Base-by-base conservation (phyloP, 2,113 vertebrate genomes). In the Aplodontia rufa region DNA sequence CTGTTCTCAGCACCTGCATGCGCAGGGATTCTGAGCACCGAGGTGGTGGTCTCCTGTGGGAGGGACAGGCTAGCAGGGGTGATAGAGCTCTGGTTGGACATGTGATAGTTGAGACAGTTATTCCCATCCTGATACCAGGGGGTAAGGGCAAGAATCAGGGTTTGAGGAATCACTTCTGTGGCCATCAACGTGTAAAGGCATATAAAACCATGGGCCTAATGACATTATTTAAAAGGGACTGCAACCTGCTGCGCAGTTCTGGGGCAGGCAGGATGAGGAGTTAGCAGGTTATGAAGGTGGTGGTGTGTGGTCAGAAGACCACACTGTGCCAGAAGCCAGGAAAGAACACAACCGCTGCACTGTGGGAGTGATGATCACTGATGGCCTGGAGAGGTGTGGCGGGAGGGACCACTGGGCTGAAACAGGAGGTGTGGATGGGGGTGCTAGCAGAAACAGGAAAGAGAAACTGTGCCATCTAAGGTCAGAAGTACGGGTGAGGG, bases 321-420 rank as follows among this genome's bases (percentile, higher is more conserved):
- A 1, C 13, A 2, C 17, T 6, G 72, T 68, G 32, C 16, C 47
- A 66, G 17, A 68, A 66, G 42, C 71, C 32, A 45, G 0, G 2
- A 30, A 53, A 69, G 72, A n/a, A 68, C 68, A 84, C 5, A 1
- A 3, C 12, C 24, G 4, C 3, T 30, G 8, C 12, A 8, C 3
- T 17, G 32, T 20, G 74, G 40, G 12, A 3, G 6, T 8, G 22
- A 76, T 14, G 30, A 22, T 12, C 6, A 0, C 0, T 20, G 51
- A 8, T 81, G 49, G 24, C n/a, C 10, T 20, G 28, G 3, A 49
- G 40, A 28, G 64, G 3, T 19, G 28, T 1, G 10, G 24, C 3
- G 20, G 35, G 60, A 42, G 4, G 20, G 28, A 51, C 26, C 19
- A 16, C 40, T 58, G 49, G 14, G 24, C 10, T 26, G 35, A 37